Conservation (phyloP, 2,888 invertebrate genomes). For the Phalangium opilio region DNA sequence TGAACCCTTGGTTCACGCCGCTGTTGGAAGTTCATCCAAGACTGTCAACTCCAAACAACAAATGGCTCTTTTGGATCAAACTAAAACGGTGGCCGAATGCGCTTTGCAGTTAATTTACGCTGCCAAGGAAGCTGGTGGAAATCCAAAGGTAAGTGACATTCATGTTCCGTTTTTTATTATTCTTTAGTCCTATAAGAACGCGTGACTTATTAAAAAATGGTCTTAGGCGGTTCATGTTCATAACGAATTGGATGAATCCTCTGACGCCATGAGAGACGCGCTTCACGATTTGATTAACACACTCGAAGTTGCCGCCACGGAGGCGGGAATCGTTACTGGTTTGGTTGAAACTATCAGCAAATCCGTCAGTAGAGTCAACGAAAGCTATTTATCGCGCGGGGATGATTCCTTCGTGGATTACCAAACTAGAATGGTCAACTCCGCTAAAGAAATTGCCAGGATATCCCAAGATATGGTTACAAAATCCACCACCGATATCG, state of each 20-base stretch:
- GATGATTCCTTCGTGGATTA: conserved; percentile 64
- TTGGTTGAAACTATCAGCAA: conserved; percentile 79
- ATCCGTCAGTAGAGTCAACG: conserved; percentile 49
- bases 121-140: conserved; percentile 78
- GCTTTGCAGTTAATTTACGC: conserved; percentile 67
- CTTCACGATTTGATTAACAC: conserved; percentile 55
- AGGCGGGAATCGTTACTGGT: conserved; percentile 74
- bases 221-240: conserved; percentile 58
- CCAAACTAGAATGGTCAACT: conserved; percentile 90
- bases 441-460: conserved; percentile 82
- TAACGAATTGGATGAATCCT: conserved; percentile 64
- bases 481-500: conserved; percentile 60
- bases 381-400: conserved; percentile 22
- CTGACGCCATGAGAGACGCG: conserved; percentile 58
- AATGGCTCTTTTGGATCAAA: conserved; percentile 69
- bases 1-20: conserved; percentile 66
- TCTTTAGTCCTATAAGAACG: not conserved
- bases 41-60: conserved; percentile 76
- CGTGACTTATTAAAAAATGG: not conserved
- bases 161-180: not conserved
- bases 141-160: conserved; percentile 50
- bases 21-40: conserved; percentile 66
- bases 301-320: conserved; percentile 65
- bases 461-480: conserved; percentile 83
- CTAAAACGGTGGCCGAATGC: conserved; percentile 89